Percentiles rank a stretch among this genome's conserved stretches.
Evolutionary conservation across 1,140 invertebrate genomes (phyloP).

Genomic region (Sminthurides bifidus): DNA sequence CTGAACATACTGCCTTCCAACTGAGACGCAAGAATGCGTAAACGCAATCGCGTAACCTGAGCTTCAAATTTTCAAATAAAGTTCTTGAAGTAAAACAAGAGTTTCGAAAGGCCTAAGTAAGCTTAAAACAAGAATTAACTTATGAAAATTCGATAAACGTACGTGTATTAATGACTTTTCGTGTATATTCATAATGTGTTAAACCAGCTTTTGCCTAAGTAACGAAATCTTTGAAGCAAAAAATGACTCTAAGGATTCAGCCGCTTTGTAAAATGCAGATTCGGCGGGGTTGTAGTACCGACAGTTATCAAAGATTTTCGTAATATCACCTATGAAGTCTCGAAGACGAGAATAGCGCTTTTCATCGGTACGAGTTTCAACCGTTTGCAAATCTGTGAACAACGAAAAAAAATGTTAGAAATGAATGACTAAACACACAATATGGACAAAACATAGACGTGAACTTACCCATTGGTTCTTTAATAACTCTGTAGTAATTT

Average conservation of each 20-base stretch:
- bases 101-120: neutral
- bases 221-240: conserved; percentile 85
- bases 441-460: neutral
- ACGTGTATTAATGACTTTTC: no score
- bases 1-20: no score
- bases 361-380: conserved; percentile 75
- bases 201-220: conserved; percentile 42
- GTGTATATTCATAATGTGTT: neutral
- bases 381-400: conserved; percentile 77
- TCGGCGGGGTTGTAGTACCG: conserved; percentile 91
- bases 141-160: no score
- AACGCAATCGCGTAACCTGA: no score
- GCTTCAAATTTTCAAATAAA: neutral
- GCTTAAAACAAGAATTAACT: no score
- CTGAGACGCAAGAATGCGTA: no score
- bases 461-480: conserved; percentile 90
- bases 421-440: conserved; percentile 8
- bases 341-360: conserved; percentile 72
- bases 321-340: conserved; percentile 94
- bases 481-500: conserved; percentile 94
- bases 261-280: conserved; percentile 89
- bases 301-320: conserved; percentile 97
- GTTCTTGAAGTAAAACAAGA: neutral
- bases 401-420: conserved; percentile 23
- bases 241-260: conserved; percentile 84